phyloP scores from a whole-genome alignment of 1,140 invertebrate genomes.

The Heliconius melpomene region DNA sequence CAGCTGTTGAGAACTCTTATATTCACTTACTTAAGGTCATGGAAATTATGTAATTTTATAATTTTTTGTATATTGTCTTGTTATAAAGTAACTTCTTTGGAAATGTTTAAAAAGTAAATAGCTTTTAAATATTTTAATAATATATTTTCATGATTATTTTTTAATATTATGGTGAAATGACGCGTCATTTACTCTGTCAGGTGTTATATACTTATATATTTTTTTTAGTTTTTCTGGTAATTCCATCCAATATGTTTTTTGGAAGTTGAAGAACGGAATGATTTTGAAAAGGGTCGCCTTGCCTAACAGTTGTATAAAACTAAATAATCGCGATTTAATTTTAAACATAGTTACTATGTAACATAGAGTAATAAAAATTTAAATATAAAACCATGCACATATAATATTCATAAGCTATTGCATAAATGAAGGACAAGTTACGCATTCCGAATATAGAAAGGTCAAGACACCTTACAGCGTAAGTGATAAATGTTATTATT shows the following conservation, averaged over 20 bases:
- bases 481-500: background rate
- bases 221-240: too few relatives aligned
- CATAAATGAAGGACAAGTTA: slow-evolving; percentile 30
- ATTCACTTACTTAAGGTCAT: background rate
- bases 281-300: background rate
- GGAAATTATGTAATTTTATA: background rate
- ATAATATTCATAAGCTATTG: slow-evolving; percentile 12
- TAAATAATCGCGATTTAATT: background rate
- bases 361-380: background rate
- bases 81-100: background rate
- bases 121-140: background rate
- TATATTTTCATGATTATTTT: too few relatives aligned
- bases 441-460: slow-evolving; percentile 19
- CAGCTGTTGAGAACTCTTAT: background rate
- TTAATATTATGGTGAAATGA: background rate
- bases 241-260: background rate
- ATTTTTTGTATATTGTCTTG: background rate
- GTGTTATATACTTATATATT: too few relatives aligned
- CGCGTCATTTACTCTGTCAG: too few relatives aligned
- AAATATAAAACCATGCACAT: background rate
- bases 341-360: background rate
- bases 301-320: background rate
- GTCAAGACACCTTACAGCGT: slow-evolving; percentile 21
- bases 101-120: too few relatives aligned
- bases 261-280: background rate